Evolutionary conservation across 2,113 vertebrate genomes (phyloP).

Genomic region (Catharus fuscescens): DNA sequence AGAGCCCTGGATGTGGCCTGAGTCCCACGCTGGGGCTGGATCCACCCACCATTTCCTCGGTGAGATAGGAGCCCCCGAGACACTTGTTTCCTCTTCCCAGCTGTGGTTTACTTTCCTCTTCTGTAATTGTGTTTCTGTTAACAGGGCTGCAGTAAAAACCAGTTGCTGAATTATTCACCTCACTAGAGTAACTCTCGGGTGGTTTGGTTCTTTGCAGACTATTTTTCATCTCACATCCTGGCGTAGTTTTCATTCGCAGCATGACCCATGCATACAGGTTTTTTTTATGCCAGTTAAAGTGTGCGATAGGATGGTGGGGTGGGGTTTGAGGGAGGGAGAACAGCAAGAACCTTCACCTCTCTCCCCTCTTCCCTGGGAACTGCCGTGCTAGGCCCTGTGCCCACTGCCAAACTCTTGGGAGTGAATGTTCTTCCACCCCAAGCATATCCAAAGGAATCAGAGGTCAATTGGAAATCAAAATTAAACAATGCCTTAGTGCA

Average conservation of each 20-base stretch:
- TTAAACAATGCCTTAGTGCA: neutral
- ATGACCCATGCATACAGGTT: neutral
- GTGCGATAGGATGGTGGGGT: neutral
- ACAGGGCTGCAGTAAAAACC: neutral
- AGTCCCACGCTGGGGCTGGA: fast-evolving
- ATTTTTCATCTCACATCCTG: neutral
- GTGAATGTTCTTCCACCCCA: neutral
- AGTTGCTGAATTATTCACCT: neutral
- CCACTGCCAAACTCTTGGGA: neutral
- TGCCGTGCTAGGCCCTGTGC: neutral
- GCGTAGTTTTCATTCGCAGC: neutral
- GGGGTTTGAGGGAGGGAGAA: neutral
- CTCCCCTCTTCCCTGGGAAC: neutral
- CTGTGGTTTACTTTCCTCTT: neutral
- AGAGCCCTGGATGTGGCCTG: neutral
- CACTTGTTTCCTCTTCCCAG: slow-evolving; percentile 5
- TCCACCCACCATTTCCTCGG: neutral
- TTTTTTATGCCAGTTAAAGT: neutral
- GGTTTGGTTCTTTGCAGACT: neutral
- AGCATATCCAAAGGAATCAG: neutral
- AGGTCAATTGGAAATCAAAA: slow-evolving; percentile 34
- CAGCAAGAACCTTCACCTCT: neutral
- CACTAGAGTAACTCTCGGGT: neutral
- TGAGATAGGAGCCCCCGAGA: neutral
- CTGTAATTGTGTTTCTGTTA: neutral